phyloP scores from a whole-genome alignment of 1,140 invertebrate genomes.

The Zaprionus ornatus region DNA sequence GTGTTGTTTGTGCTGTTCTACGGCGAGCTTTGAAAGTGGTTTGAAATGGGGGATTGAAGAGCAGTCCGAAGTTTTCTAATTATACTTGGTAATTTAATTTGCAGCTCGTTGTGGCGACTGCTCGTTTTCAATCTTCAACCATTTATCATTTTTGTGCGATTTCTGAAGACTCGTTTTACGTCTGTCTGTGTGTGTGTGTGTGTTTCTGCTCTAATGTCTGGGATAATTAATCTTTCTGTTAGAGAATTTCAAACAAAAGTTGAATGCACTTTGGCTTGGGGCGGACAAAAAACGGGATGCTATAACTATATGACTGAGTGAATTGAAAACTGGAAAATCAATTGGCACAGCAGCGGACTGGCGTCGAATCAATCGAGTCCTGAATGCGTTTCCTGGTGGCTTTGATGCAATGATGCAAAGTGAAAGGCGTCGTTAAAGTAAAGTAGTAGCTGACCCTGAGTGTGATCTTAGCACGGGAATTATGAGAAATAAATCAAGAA shows the following conservation, averaged over 20 bases:
- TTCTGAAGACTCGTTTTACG: conserved; percentile 51
- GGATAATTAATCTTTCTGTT: conserved; percentile 62
- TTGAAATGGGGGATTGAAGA: conserved; percentile 9
- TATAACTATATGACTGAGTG: background rate
- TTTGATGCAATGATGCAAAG: conserved; percentile 20
- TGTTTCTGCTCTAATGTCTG: conserved; percentile 50
- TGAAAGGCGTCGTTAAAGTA: conserved; percentile 25
- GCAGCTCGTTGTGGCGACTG: conserved; percentile 31
- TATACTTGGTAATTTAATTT: conserved; percentile 70
- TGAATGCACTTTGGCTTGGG: conserved; percentile 59
- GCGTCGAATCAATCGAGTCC: conserved; percentile 6
- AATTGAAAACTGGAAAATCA: conserved; percentile 5
- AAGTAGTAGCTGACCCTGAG: conserved; percentile 46
- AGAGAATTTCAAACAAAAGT: conserved; percentile 55
- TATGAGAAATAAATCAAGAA: conserved; percentile 68
- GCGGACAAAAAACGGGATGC: conserved; percentile 6
- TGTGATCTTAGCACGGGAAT: conserved; percentile 4
- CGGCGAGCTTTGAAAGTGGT: conserved; percentile 26
- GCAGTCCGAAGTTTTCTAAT: conserved; percentile 38
- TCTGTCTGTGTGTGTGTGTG: conserved; percentile 12
- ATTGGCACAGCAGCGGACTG: background rate
- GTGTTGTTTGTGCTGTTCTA: too few species aligned
- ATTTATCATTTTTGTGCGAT: conserved; percentile 67
- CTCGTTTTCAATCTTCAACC: conserved; percentile 46
- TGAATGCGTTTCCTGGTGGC: conserved; percentile 45